Evolutionary conservation across 2,888 invertebrate genomes (phyloP).

Genomic region (Drosophila longiperda): DNA sequence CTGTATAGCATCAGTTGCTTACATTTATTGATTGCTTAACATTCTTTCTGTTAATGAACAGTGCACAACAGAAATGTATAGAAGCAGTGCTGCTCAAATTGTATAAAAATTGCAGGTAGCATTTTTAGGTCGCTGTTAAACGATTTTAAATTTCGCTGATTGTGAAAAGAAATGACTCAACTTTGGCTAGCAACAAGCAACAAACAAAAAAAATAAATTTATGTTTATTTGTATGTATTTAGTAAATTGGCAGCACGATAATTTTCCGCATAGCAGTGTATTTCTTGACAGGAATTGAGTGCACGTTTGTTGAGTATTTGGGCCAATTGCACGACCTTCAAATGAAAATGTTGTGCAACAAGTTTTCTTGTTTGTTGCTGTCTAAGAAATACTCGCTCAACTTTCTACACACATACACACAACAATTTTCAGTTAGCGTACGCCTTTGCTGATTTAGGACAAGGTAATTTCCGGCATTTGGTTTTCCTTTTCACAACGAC

Average conservation of each 20-base stretch:
- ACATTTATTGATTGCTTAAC: neutral
- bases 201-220: neutral
- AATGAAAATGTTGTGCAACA: conserved; percentile 70
- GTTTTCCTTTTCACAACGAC: conserved; percentile 42
- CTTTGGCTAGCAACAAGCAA: neutral
- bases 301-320: conserved; percentile 25
- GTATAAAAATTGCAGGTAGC: neutral
- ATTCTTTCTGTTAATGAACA: neutral
- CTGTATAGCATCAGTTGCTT: neutral
- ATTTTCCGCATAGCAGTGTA: conserved; percentile 28
- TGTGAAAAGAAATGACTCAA: conserved; percentile 19
- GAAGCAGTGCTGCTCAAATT: neutral
- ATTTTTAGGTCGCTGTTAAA: conserved; percentile 9
- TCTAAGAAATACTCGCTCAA: conserved; percentile 47
- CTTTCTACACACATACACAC: conserved; percentile 47
- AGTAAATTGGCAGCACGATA: conserved; percentile 19
- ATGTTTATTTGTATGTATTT: neutral
- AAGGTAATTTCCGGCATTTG: conserved; percentile 76
- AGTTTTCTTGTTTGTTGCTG: conserved; percentile 53
- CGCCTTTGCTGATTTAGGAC: conserved; percentile 61
- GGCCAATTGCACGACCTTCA: conserved; percentile 65
- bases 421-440: conserved; percentile 37
- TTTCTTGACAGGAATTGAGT: conserved; percentile 24
- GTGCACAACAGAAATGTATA: neutral
- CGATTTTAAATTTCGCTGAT: neutral